Base-by-base conservation (phyloP, 30 jellyfish, hydroid and myxozoan species). In the Turritopsis rubra region DNA sequence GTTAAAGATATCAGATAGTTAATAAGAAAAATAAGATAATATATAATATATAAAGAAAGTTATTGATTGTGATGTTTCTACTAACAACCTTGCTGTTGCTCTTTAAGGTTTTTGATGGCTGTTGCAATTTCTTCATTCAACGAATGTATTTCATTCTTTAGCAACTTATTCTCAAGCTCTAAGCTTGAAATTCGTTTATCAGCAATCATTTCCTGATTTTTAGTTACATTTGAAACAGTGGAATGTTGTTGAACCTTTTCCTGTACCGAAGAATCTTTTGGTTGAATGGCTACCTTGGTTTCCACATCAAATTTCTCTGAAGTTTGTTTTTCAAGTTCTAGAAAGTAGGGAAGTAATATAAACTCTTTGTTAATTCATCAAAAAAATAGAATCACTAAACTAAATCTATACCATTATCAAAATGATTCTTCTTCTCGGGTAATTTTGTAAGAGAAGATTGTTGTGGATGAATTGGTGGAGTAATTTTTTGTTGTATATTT, bases 111-210 rank as follows among this genome's bases (percentile, higher is more conserved):
- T 71, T 81, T 65, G 81, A 88, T 66, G 7, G 87, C 79, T 53
- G 75, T 72, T 75, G 96, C 88, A 19, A 88, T 54, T 79, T 93
- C 99, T 81, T 93, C 96, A 86, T 93, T 88, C 75, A 93, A 81
- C 17, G 95, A 86, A 3, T 89, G 26, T 28, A 93, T 78, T 77
- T 93, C 99, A 22, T 89, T 87, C 72, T 93, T 93, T 53, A 93
- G 91, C 21, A 93, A 71, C 73, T 87, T 85, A 53, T 93, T 93
- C 76, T 93, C 99, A 74, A 93, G 88, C 66, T 93, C 96, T 29
- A 93, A 88, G 75, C 82, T 85, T 54, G 99, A 88, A 8, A 93
- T 81, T 73, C 96, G 77, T 81, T 85, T 90, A 52, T 87, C 83
- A 22, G 85, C 72, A 27, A 75, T 83, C 68, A 75, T 75, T 1